Evolutionary conservation across 2,797 vertebrate genomes (phyloP).

Genomic region (Smutsia gigantea): DNA sequence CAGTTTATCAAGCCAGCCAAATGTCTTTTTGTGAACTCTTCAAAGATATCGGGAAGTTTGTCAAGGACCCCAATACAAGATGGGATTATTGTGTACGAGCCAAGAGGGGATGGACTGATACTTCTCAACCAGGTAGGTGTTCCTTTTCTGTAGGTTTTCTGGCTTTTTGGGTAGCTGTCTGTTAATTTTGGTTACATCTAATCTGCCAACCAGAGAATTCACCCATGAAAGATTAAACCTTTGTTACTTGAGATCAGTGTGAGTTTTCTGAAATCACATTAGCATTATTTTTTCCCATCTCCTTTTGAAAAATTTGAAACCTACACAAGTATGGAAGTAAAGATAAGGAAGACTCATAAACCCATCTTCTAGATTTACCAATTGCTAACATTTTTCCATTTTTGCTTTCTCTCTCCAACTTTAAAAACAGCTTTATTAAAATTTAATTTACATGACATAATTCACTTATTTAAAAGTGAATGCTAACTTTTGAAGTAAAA

Average conservation of each 20-base stretch:
- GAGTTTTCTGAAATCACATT: neutral
- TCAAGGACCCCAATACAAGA: slow-evolving; percentile 93
- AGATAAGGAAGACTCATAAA: neutral
- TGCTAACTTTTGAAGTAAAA: too few relatives aligned
- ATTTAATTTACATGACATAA: neutral
- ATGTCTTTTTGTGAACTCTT: slow-evolving; percentile 95
- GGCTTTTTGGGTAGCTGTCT: neutral
- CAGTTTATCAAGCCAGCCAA: slow-evolving; percentile 93
- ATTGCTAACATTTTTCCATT: neutral
- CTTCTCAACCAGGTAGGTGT: slow-evolving; percentile 91
- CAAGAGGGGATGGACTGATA: slow-evolving; percentile 95
- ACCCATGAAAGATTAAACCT: neutral
- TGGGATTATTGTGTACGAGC: slow-evolving; percentile 98
- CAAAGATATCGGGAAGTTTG: slow-evolving; percentile 91
- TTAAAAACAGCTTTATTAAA: neutral
- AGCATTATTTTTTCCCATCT: neutral
- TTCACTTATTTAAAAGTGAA: neutral
- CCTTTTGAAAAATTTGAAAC: slow-evolving; percentile 32
- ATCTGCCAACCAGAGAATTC: neutral
- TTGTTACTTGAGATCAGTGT: neutral
- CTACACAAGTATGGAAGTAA: neutral
- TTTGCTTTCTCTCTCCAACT: slow-evolving; percentile 22
- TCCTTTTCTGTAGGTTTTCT: neutral
- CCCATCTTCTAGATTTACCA: neutral
- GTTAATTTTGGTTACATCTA: neutral